A percentile compares a stretch with the other conserved stretches of the same genome.
Evolutionary conservation across 2,113 vertebrate genomes (phyloP).

Genomic region (Tragulus kanchil): DNA sequence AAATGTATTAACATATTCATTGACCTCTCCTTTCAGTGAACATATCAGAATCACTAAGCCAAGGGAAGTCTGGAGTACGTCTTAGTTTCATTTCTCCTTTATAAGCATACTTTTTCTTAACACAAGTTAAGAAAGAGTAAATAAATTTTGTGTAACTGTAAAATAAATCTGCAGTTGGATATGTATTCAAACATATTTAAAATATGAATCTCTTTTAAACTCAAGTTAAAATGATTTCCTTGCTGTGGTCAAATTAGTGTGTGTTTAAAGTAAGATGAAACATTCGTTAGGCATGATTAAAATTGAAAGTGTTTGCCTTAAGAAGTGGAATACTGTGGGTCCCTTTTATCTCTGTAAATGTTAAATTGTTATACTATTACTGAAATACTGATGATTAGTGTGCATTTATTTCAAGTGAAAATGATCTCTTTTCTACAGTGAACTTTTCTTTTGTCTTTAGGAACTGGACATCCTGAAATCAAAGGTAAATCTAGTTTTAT

Average conservation of each 20-base stretch:
- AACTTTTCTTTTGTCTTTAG: constrained; percentile 69
- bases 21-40: not conserved
- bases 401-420: constrained; percentile 63
- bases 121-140: constrained; percentile 25
- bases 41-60: not conserved
- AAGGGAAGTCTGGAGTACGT: not conserved
- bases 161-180: not conserved
- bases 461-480: not conserved
- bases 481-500: constrained; percentile 69
- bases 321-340: not conserved
- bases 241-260: not conserved
- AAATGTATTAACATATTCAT: not conserved
- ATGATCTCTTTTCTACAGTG: constrained; percentile 12
- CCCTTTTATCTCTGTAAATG: not conserved
- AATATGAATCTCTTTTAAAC: constrained; percentile 19
- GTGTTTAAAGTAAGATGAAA: constrained; percentile 23
- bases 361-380: not conserved
- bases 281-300: not conserved
- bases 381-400: not conserved
- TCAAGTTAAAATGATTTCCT: constrained; percentile 28
- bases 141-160: not conserved
- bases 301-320: not conserved
- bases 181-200: not conserved
- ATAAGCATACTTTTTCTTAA: not conserved
- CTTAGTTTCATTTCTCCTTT: not conserved